A percentile compares a stretch with the other conserved stretches of the same genome.
Evolutionary conservation across 2,888 invertebrate genomes (phyloP).

Genomic region (Aphodius granarius): DNA sequence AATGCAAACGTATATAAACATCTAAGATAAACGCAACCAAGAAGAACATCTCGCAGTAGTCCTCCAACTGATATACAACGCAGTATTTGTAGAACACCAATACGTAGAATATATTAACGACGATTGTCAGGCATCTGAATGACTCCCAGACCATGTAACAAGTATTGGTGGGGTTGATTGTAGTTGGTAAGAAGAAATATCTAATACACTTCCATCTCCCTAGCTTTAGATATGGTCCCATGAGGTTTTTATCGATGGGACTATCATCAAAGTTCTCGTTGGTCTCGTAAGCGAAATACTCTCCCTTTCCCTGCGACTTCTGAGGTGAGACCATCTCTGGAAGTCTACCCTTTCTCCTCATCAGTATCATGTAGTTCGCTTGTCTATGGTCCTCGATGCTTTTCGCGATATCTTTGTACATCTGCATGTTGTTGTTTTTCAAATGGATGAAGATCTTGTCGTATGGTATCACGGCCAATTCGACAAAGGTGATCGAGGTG

Average conservation of each 20-base stretch:
- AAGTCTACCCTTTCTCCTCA: conserved; percentile 21
- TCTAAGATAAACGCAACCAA: conserved; percentile 16
- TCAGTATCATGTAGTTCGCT: conserved; percentile 18
- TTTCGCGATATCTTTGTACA: conserved; percentile 11
- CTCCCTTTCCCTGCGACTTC: conserved; percentile 22
- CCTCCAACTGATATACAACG: not conserved
- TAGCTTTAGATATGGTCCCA: conserved; percentile 3
- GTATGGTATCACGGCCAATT: conserved; percentile 19
- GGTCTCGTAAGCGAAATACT: conserved; percentile 22
- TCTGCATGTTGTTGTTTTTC: conserved; percentile 12
- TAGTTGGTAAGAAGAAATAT: conserved; percentile 22
- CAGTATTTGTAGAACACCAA: conserved; percentile 16
- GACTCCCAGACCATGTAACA: conserved; percentile 28
- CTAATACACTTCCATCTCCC: conserved; percentile 22
- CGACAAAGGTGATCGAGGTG: conserved; percentile 18
- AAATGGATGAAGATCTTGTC: conserved; percentile 5
- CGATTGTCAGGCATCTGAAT: conserved; percentile 18
- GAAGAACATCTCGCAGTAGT: conserved; percentile 9
- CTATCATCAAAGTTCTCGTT: conserved; percentile 23
- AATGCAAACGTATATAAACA: conserved; percentile 33
- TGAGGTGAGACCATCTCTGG: conserved; percentile 18
- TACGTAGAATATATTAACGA: conserved; percentile 16
- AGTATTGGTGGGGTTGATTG: conserved; percentile 23
- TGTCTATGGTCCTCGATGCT: conserved; percentile 9
- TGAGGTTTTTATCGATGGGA: not conserved